Evolutionary conservation across 37 sponge, comb jelly and placozoan genomes (phyloP).

Genomic region (Chondrosia reniformis): DNA sequence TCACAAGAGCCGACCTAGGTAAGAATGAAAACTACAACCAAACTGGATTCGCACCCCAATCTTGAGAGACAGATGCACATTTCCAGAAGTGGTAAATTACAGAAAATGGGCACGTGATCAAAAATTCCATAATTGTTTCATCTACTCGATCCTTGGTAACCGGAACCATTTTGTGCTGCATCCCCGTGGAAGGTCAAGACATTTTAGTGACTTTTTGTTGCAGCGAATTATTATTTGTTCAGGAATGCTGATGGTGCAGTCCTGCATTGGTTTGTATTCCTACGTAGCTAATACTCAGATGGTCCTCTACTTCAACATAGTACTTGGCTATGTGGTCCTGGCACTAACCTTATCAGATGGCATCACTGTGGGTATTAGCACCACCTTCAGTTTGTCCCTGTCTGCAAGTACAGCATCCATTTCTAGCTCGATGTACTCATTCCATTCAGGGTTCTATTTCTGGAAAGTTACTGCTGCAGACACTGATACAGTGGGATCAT

Average conservation of each 20-base stretch:
- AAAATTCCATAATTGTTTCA: background rate
- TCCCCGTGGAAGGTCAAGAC: too few species aligned
- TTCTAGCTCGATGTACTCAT: background rate
- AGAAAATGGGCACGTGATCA: constrained; percentile 7
- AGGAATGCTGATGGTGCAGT: background rate
- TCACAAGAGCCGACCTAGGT: background rate
- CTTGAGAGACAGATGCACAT: background rate
- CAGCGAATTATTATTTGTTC: too few species aligned
- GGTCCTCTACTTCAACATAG: background rate
- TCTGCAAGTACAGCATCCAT: background rate
- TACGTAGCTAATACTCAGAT: background rate
- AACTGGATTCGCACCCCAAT: background rate
- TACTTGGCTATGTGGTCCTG: background rate
- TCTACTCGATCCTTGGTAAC: too few species aligned
- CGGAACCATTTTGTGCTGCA: too few species aligned
- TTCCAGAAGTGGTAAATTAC: background rate
- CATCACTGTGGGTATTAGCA: background rate
- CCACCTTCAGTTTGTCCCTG: background rate
- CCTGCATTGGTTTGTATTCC: background rate
- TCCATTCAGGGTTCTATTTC: background rate
- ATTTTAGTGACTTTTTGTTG: background rate
- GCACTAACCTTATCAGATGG: background rate
- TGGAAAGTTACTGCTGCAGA: background rate
- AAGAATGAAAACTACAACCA: background rate
- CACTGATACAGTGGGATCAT: too few species aligned